phyloP scores from a whole-genome alignment of 2,113 vertebrate species.

The Diadophis punctatus region DNA sequence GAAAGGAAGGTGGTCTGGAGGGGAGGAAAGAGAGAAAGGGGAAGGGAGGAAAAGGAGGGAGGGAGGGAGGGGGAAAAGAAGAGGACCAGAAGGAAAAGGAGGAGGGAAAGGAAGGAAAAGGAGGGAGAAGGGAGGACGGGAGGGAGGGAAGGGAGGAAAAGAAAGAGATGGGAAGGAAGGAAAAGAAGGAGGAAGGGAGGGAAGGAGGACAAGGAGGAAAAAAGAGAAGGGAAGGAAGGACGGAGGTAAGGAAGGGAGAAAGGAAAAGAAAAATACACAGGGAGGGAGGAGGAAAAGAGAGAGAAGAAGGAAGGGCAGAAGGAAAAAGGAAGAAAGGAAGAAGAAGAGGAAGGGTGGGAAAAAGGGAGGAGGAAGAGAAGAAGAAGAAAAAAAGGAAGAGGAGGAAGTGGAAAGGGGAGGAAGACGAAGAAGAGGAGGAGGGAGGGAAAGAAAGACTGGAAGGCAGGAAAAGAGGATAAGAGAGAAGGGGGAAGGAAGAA shows the following conservation, averaged over 20 bases:
- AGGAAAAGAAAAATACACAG: fast-evolving
- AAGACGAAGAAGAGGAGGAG: neutral
- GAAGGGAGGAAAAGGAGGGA: no score
- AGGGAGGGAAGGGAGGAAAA: fast-evolving
- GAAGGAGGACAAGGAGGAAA: no score
- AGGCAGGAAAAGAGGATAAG: neutral
- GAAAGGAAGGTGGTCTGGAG: no score
- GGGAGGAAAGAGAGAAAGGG: fast-evolving
- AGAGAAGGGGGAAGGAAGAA: neutral
- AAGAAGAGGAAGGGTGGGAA: fast-evolving
- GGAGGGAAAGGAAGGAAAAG: fast-evolving
- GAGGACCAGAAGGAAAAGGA: neutral
- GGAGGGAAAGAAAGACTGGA: neutral
- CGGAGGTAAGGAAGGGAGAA: no score
- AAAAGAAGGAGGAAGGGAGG: no score
- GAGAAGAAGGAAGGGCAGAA: no score
- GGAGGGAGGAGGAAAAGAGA: no score
- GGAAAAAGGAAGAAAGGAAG: no score
- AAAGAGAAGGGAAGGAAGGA: no score
- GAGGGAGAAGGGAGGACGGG: fast-evolving
- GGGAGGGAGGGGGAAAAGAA: no score
- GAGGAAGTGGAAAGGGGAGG: neutral
- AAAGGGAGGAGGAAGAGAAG: fast-evolving
- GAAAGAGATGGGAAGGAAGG: no score
- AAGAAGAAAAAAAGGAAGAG: fast-evolving